Evolutionary conservation across 2,113 vertebrate species (phyloP), one percentile per base, ranked within the genome.

Genomic region (Tetrax tetrax): DNA sequence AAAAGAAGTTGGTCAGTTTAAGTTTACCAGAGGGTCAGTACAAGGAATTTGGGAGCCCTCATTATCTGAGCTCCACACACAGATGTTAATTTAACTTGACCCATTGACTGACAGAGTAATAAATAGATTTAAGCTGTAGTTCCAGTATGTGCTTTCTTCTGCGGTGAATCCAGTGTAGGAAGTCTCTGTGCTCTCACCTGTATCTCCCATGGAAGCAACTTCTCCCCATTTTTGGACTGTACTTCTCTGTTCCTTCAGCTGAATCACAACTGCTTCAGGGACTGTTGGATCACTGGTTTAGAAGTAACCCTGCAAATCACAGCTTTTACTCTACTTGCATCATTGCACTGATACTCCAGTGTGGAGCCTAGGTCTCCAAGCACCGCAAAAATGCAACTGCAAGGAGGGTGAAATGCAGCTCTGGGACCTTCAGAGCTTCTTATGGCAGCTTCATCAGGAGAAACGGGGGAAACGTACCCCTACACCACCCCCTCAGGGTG

Each of bases 391-490:
- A 4, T 27, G 12, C 51, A n/a, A 7, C 10, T 74, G 4, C 33
- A 86, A 6, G 17, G 24, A 61, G 27, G 9, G 20, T 29, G 33
- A 72, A 69, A 83, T 2, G 2, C 4, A 76, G 17, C 28, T 19
- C 56, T 37, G 28, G 11, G 24, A 28, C 11, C 35, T 70, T 65
- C 64, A 89, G 22, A 51, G 10, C 12, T 81, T 71, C 31, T 81
- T 53, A 53, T 8, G 6, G 7, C 25, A 76, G 12, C 38, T 82
- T 89, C 10, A 25, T 17, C 5, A 14, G n/a, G 27, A 27, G 10
- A 70, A 70, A 48, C 0, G 2, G 12, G 6, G 10, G 7, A 71
- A 59, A 54, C 0, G 0, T 29, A 35, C 1, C 19, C 68, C 9
- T 27, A 3, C 37, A 19, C 4, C 9, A 38, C 5, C 7, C 18